Evolutionary conservation across 2,113 vertebrate species (phyloP), one percentile per base, ranked within the genome.

Genomic region (Oryzias curvinotus): DNA sequence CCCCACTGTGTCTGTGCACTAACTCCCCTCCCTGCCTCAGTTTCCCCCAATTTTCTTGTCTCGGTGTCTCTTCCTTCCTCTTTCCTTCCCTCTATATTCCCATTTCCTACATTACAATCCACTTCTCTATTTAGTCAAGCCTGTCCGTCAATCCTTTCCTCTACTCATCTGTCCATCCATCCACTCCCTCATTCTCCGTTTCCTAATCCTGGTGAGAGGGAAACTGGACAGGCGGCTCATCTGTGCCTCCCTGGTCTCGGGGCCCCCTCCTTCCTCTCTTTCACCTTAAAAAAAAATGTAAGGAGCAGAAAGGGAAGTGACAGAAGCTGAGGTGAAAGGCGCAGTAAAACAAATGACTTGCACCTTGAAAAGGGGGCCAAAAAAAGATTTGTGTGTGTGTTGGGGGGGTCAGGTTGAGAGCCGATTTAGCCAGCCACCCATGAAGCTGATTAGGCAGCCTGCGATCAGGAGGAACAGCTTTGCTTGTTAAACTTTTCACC

Each of bases 401-500:
- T 56, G 61, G 19, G 68, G 67, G 67, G 60, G 77, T 61, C 30
- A 63, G 71, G 74, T 86, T 88, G 91, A 89, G 91, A 91, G 89
- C 91, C 93, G 95, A 95, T 96, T 97, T 95, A 95, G 91, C 91
- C 94, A 98, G 92, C 95, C 95, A 96, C 95, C 95, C 96, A 95
- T 96, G 96, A 97, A 96, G 95, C 94, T 98, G 95, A 97, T 98
- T 96, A 97, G 94, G 94, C 94, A 93, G 94, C 92, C 95, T 94
- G 93, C 94, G 95, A 98, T 98, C 96, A 97, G 96, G 95, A 96
- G 95, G 94, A 95, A 96, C 94, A 95, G 95, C 95, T 96, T 96
- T 97, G 94, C 95, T 94, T 96, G 95, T 97, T 98, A 95, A 96
- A 98, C 96, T 99, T 97, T 97, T 98, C 96, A 98, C 96, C 96